Base-by-base conservation (phyloP, 64 coral and sea anemone species). In the Trachythela sp. region DNA sequence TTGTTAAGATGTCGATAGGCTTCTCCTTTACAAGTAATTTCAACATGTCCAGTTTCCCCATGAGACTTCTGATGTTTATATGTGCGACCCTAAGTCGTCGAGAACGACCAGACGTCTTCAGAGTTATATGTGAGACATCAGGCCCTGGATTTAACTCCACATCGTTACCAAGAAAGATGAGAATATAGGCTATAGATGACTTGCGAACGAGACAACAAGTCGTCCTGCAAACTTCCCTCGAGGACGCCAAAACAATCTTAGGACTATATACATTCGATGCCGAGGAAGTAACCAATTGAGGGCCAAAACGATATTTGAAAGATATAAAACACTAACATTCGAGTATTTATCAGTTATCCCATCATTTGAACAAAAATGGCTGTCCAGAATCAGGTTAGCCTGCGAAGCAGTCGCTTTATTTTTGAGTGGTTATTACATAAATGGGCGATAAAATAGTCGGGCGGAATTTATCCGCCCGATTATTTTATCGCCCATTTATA, bases 161-260 rank as follows among this genome's bases (percentile, higher is more conserved):
- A 35, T 72, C 68, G 26, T 72, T 72, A 26, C 15, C 68, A 72
- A 72, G 68, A 22, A 11, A 10, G 11, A 72, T 72, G 29, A 72
- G 68, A 35, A 72, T 72, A 72, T 22, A 72, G 29, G 68, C 68
- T 72, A n/a, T n/a, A n/a, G n/a, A n/a, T n/a, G n/a, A n/a, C n/a
- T n/a, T n/a, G n/a, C n/a, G n/a, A n/a, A n/a, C n/a, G n/a, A n/a
- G n/a, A n/a, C n/a, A n/a, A n/a, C n/a, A n/a, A n/a, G n/a, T n/a
- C n/a, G n/a, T n/a, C n/a, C n/a, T n/a, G n/a, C n/a, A n/a, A n/a
- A n/a, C n/a, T n/a, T n/a, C n/a, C n/a, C n/a, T n/a, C n/a, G n/a
- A n/a, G n/a, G n/a, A n/a, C n/a, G n/a, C n/a, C n/a, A n/a, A n/a
- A n/a, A n/a, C n/a, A n/a, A n/a, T n/a, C n/a, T n/a, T n/a, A n/a